Conservation (phyloP, 2,888 invertebrate species). For the Nineta flava region DNA sequence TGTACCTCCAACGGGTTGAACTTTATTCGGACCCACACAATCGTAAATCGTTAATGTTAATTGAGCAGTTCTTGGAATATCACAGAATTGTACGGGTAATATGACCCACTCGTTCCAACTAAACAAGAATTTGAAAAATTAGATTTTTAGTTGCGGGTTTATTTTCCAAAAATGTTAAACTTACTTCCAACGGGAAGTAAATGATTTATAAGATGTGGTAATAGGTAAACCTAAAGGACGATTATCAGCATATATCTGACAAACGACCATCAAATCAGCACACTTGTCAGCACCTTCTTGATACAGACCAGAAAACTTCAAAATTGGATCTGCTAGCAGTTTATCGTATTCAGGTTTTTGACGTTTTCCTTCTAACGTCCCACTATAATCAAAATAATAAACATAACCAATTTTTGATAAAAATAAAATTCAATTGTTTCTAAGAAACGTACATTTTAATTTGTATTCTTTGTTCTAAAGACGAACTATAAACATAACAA, state of each 20-base stretch:
- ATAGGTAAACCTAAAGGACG: constrained; percentile 72
- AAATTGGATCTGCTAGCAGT: constrained; percentile 70
- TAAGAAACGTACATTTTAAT: constrained; percentile 70
- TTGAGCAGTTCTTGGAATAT: constrained; percentile 74
- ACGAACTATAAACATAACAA: constrained; percentile 80
- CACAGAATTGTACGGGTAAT: constrained; percentile 78
- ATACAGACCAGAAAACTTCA: constrained; percentile 80
- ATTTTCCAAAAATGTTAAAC: constrained; percentile 16
- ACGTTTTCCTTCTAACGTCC: constrained; percentile 82
- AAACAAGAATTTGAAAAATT: constrained; percentile 17
- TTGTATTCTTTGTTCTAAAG: constrained; percentile 71
- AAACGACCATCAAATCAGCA: constrained; percentile 77
- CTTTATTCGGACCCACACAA: constrained; percentile 71
- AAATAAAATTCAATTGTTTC: constrained; percentile 6
- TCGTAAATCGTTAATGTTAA: constrained; percentile 83
- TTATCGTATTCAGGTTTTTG: constrained; percentile 78
- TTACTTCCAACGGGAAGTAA: constrained; percentile 85
- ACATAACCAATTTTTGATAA: constrained; percentile 9
- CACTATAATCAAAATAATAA: constrained; percentile 37
- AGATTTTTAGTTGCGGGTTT: not conserved
- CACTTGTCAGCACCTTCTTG: constrained; percentile 44
- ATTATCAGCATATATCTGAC: constrained; percentile 70
- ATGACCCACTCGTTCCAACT: constrained; percentile 98
- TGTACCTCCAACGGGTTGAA: constrained; percentile 81
- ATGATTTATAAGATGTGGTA: constrained; percentile 81